Base-by-base conservation (phyloP, 2,113 vertebrate species). In the Prochilodus magdalenae region DNA sequence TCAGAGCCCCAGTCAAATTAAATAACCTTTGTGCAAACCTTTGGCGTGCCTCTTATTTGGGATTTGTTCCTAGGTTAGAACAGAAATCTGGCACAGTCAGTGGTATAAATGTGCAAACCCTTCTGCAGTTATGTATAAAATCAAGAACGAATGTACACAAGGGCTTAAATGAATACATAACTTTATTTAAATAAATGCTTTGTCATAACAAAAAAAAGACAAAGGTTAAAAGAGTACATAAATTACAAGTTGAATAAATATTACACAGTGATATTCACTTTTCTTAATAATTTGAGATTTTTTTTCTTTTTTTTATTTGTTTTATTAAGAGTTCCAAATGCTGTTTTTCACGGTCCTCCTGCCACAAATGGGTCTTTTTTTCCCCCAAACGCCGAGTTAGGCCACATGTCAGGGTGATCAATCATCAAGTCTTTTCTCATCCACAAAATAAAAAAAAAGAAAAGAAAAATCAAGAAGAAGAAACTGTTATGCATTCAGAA, bases 171-270 rank as follows among this genome's bases (percentile, higher is more conserved):
- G 97, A 97, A 97, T 96, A 97, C 96, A 97, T 96, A 97, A 96
- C 96, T 99, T 99, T 99, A 99, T 99, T 95, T 99, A 99, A 99
- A 99, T 98, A 98, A 99, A 97, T 98, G 97, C 96, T 98, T 98
- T 97, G 96, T 96, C 97, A 97, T 92, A 96, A 97, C 96, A 98
- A 95, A 97, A 90, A 49, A 93, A 96, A 95, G 96, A 98, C 96
- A 98, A 98, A 99, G 96, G 96, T 98, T 94, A 94, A 96, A 97
- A 96, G 97, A 97, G 97, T 98, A 98, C 97, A 99, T 98, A 98
- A 99, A 98, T 98, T 98, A 98, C 96, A 98, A 93, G 96, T 97
- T 96, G 98, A 98, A 99, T 99, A 99, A 99, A 99, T 98, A 99
- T 97, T 94, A 96, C 97, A 98, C 97, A 98, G 96, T 95, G 96